These are phyloP conservation scores for Upupa epops DNA, from an alignment of 2,113 vertebrate genomes.

Conservation along the genomic window DNA sequence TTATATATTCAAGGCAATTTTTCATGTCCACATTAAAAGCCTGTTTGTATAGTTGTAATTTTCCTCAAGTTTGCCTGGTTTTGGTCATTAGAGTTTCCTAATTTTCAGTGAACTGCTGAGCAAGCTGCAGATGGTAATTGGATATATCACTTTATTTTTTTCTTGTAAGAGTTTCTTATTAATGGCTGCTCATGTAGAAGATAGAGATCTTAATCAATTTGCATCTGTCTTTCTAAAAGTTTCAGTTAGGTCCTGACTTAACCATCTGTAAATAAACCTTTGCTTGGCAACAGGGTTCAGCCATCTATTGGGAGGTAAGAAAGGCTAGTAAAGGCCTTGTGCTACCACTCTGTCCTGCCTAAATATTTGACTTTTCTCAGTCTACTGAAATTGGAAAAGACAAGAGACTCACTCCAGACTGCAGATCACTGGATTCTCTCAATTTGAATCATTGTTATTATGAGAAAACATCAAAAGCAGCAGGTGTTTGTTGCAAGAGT, in stretches of 20 bases:
- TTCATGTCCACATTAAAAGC: background rate
- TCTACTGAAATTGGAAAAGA: conserved; percentile 1
- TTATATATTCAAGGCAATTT: background rate
- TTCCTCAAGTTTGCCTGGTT: background rate
- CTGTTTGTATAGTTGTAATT: background rate
- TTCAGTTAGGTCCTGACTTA: conserved; percentile 57
- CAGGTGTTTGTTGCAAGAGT: background rate
- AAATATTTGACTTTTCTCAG: background rate
- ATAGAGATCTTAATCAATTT: conserved; percentile 63
- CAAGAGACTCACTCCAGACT: background rate
- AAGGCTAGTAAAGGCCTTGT: background rate
- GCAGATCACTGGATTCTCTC: background rate
- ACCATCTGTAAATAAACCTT: conserved; percentile 50
- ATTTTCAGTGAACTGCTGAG: conserved; percentile 65
- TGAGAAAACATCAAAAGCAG: background rate
- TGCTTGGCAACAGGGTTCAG: conserved; percentile 14
- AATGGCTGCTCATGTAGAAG: conserved; percentile 42
- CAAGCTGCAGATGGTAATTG: conserved; percentile 65
- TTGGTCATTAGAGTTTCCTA: conserved; percentile 32
- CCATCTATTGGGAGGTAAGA: background rate
- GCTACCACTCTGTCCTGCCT: background rate
- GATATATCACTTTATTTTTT: conserved; percentile 56
- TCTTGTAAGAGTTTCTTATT: conserved; percentile 54
- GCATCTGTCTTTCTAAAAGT: conserved; percentile 52
- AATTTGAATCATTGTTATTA: background rate